Evolutionary conservation across 2,797 vertebrate species (phyloP).

Genomic region (Scyliorhinus canicula): DNA sequence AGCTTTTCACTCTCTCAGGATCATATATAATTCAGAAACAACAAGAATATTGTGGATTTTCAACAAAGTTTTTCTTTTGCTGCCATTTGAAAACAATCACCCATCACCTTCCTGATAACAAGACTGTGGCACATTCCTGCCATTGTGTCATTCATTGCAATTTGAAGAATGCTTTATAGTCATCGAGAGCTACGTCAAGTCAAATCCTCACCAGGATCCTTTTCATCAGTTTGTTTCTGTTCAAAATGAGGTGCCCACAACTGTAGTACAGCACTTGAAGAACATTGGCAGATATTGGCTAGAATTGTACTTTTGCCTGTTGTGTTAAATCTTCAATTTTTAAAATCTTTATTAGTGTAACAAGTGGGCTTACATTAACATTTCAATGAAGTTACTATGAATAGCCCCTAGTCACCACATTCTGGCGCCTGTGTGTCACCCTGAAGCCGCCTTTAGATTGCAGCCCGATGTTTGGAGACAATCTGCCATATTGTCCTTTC

Average conservation of each 20-base stretch:
- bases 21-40: conserved; percentile 10
- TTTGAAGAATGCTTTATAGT: neutral
- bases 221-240: neutral
- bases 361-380: too few species aligned
- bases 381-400: too few species aligned
- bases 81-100: neutral
- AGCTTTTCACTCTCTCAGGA: neutral
- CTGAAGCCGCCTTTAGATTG: neutral
- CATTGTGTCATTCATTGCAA: neutral
- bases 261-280: neutral
- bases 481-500: neutral
- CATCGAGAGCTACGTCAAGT: neutral
- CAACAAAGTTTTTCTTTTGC: neutral
- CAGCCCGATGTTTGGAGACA: neutral
- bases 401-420: too few species aligned
- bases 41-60: neutral
- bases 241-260: neutral
- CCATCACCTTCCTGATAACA: neutral
- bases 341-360: too few species aligned
- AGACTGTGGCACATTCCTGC: neutral
- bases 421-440: too few species aligned
- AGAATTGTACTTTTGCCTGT: neutral
- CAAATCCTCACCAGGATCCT: neutral
- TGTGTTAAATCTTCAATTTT: too few species aligned
- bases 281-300: neutral